Evolutionary conservation across 2,888 invertebrate genomes (phyloP).

Genomic region (Drosophila putrida): DNA sequence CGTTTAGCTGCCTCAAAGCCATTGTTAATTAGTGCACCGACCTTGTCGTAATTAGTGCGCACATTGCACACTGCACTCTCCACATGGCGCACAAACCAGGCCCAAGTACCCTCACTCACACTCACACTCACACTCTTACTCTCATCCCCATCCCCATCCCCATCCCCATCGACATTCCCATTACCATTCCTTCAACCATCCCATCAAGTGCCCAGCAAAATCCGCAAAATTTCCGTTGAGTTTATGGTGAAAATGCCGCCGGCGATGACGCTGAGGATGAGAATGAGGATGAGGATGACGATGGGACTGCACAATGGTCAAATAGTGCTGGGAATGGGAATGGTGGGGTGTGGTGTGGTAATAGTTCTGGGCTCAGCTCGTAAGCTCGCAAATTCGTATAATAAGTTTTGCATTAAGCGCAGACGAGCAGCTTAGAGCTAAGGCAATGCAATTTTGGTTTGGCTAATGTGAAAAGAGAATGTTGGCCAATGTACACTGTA

Average conservation of each 20-base stretch:
- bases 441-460: slow-evolving; percentile 60
- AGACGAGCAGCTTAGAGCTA: slow-evolving; percentile 30
- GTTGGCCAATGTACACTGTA: slow-evolving; percentile 5
- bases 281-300: slow-evolving; percentile 2
- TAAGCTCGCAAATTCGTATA: slow-evolving; percentile 64
- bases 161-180: background rate
- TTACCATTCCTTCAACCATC: background rate
- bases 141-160: too few species aligned
- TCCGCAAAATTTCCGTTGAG: slow-evolving; percentile 59
- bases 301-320: slow-evolving; percentile 1
- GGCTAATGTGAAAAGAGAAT: slow-evolving; percentile 33
- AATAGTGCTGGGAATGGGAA: background rate
- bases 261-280: slow-evolving; percentile 28
- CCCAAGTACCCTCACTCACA: too few species aligned
- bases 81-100: slow-evolving; percentile 9
- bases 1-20: slow-evolving; percentile 76
- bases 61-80: slow-evolving; percentile 53
- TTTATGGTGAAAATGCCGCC: slow-evolving; percentile 53
- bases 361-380: slow-evolving; percentile 30
- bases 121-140: too few species aligned
- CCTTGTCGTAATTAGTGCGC: slow-evolving; percentile 78
- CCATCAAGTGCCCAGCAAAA: slow-evolving; percentile 10
- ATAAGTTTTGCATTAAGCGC: slow-evolving; percentile 66
- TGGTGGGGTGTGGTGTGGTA: slow-evolving; percentile 4
- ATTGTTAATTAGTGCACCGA: slow-evolving; percentile 79